These are phyloP conservation scores for Boloria euphrosyne DNA, from an alignment of 2,888 invertebrate genomes.

Conservation along the genomic window DNA sequence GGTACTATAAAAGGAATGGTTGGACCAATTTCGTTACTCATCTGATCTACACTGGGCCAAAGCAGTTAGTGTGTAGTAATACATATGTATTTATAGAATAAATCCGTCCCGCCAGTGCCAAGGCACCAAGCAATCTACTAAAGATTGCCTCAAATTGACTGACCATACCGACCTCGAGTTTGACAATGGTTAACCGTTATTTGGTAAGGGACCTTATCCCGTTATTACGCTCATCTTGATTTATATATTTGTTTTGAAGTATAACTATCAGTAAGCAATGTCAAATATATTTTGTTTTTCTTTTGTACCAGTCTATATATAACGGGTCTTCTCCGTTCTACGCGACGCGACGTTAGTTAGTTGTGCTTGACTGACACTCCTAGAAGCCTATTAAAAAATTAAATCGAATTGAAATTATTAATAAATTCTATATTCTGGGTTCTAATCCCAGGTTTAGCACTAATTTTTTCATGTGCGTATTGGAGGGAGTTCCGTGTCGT, in stretches of 20 bases:
- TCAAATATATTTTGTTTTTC: too few species aligned
- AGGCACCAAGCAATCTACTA: constrained; percentile 14
- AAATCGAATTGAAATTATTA: too few species aligned
- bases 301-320: too few species aligned
- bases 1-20: neutral
- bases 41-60: constrained; percentile 7
- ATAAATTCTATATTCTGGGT: too few species aligned
- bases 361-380: too few species aligned
- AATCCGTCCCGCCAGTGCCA: constrained; percentile 32
- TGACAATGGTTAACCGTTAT: constrained; percentile 6
- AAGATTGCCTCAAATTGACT: constrained; percentile 26
- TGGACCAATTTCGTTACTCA: constrained; percentile 3
- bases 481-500: too few species aligned
- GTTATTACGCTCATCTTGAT: neutral
- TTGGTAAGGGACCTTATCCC: constrained; percentile 14
- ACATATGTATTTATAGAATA: constrained; percentile 27
- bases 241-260: neutral
- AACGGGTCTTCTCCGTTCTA: too few species aligned
- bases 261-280: too few species aligned
- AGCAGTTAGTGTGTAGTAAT: constrained; percentile 10
- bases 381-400: too few species aligned
- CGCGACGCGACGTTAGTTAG: too few species aligned
- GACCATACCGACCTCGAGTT: neutral
- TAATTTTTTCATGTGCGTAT: too few species aligned
- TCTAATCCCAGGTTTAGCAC: too few species aligned